Evolutionary conservation across 2,888 invertebrate species (phyloP), one percentile per base, ranked within the genome.

Genomic region (Caenorhabditis becei): DNA sequence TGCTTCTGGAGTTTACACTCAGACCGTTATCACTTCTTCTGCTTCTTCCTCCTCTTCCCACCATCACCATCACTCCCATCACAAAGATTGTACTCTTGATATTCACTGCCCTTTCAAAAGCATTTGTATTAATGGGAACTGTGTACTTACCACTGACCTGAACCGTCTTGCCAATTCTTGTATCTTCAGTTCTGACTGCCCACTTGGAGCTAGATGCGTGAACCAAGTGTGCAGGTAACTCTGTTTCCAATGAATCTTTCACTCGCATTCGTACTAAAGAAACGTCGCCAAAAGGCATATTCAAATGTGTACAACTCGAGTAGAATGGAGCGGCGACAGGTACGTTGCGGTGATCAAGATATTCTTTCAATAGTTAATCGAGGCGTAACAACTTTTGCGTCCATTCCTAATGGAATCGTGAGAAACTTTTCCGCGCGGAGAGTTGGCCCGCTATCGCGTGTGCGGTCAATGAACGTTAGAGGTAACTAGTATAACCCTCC

Each of bases 351-450:
- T 75, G 32, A 75, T 75, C 75, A 75, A 75, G 75, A 75, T 75
- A 75, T 75, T 66, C 75, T 67, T 75, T 75, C 75, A 75, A 75
- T 75, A 75, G 75, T 75, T 75, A 75, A 75, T 75, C 75, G 75
- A 74, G 74, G 65, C 65, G 65, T 74, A 74, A 74, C 74, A 74
- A 74, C 58, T 65, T 59, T 74, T 66, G 65, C 75, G 75, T 75
- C 59, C 66, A 75, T 66, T 75, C 66, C 66, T 75, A 75, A 75
- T 75, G 75, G 75, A 75, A 41, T 75, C 75, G 75, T 75, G 75
- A 67, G 75, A 75, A 75, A 66, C 51, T 70, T 75, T 74, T 37
- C 49, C 59, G 51, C 49, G 56, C 35, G 44, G 59, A 41, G 26
- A 32, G 56, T 26, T 54, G 53, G 47, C 37, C 49, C 44, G 59